Evolutionary conservation across 1,140 invertebrate species (phyloP).

Genomic region (Aphelenchoides fujianensis): DNA sequence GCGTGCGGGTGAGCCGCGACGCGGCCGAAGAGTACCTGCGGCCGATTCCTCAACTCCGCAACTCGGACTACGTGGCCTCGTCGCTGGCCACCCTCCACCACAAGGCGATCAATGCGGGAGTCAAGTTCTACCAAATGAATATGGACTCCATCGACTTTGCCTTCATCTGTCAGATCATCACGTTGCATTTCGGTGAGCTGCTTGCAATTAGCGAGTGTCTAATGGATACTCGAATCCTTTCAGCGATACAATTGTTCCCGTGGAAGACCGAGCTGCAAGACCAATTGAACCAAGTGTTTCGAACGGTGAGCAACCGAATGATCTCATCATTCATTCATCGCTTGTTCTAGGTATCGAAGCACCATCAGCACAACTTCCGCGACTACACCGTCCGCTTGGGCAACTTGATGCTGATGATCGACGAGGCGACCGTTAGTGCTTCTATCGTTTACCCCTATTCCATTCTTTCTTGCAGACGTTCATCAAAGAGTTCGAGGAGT

Average conservation of each 20-base stretch:
- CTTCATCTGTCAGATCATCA: slow-evolving; percentile 13
- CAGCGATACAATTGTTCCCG: neutral
- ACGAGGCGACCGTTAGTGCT: neutral
- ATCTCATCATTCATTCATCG: too few relatives aligned
- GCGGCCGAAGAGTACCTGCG: neutral
- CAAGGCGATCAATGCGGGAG: neutral
- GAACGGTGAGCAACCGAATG: neutral
- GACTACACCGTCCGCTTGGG: neutral
- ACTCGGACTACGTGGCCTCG: neutral
- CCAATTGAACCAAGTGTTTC: neutral
- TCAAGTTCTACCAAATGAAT: neutral
- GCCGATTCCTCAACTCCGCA: neutral
- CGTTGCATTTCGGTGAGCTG: slow-evolving; percentile 5
- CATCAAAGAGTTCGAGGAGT: slow-evolving; percentile 16
- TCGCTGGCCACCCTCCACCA: neutral
- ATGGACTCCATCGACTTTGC: neutral
- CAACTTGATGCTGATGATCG: neutral
- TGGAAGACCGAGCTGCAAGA: neutral
- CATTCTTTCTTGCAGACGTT: neutral
- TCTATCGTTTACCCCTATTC: neutral
- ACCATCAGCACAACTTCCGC: neutral
- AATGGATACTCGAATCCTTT: neutral
- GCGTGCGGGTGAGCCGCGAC: neutral
- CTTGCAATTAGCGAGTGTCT: too few relatives aligned
- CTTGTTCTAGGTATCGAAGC: neutral